phyloP scores from a whole-genome alignment of 2,113 vertebrate genomes.

The Mesoclemmys tuberculata region DNA sequence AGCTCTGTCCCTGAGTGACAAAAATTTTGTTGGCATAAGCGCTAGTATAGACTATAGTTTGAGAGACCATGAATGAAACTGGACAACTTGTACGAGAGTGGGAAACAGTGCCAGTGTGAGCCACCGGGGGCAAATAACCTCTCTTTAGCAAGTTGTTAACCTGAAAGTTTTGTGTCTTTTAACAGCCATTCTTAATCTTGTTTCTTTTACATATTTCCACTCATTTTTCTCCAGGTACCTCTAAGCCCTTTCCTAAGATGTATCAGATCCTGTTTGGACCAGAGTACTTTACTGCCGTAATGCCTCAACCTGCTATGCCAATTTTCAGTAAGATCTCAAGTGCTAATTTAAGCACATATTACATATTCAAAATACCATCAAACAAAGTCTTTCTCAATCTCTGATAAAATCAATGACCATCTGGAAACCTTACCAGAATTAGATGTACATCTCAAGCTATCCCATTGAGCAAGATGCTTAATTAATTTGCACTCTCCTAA shows the following conservation, averaged over 20 bases:
- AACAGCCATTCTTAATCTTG: neutral
- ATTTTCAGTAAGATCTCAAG: conserved; percentile 62
- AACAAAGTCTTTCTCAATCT: conserved; percentile 3
- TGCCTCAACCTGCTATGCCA: conserved; percentile 56
- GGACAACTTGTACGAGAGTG: neutral
- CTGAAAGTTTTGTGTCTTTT: neutral
- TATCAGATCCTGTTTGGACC: conserved; percentile 56
- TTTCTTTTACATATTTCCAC: conserved; percentile 8
- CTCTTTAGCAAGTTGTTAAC: neutral
- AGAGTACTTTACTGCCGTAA: neutral
- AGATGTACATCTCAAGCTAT: neutral
- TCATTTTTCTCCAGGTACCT: neutral
- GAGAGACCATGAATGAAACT: conserved; percentile 13
- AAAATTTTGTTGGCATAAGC: too few species aligned
- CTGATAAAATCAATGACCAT: neutral
- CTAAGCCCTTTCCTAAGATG: conserved; percentile 32
- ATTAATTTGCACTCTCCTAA: conserved; percentile 28
- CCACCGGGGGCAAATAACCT: neutral
- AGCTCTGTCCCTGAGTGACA: too few species aligned
- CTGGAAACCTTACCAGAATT: conserved; percentile 3
- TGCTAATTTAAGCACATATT: conserved; percentile 60
- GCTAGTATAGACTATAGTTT: too few species aligned
- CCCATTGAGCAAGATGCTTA: neutral
- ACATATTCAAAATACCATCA: conserved; percentile 3
- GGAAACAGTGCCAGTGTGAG: fast-evolving